Percentiles rank a stretch among this genome's conserved stretches.
Evolutionary conservation across 2,888 invertebrate genomes (phyloP).

Genomic region (Luperina nickerlii): DNA sequence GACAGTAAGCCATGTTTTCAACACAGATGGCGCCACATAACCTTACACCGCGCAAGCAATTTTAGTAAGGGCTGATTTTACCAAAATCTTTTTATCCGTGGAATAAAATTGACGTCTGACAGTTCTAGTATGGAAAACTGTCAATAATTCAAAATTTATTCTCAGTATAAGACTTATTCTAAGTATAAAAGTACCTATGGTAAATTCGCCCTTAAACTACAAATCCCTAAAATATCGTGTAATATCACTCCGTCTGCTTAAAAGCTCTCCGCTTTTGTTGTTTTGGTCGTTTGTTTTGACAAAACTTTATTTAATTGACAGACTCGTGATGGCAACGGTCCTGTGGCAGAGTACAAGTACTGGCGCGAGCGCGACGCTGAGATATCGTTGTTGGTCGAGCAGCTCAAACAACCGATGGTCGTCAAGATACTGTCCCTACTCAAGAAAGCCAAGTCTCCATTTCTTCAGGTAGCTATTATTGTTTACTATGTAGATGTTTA

Average conservation of each 20-base stretch:
- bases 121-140: neutral
- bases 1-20: neutral
- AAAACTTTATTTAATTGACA: constrained; percentile 43
- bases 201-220: no score
- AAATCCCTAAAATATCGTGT: no score
- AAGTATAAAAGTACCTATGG: neutral
- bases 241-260: neutral
- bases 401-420: constrained; percentile 93
- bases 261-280: neutral
- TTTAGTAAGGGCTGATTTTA: neutral
- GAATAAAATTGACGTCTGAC: neutral
- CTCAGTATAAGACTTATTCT: neutral
- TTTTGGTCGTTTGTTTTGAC: neutral
- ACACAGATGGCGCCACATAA: constrained; percentile 17
- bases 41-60: no score
- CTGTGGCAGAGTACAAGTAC: constrained; percentile 95
- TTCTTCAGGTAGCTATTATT: constrained; percentile 81
- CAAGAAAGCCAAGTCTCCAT: constrained; percentile 88
- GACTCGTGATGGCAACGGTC: constrained; percentile 93
- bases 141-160: neutral
- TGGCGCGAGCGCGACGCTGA: constrained; percentile 96
- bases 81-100: neutral
- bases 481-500: neutral
- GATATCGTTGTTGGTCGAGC: constrained; percentile 94
- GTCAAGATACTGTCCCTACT: constrained; percentile 91